Conservation (phyloP, 2,888 invertebrate genomes). For the Phalangium opilio region DNA sequence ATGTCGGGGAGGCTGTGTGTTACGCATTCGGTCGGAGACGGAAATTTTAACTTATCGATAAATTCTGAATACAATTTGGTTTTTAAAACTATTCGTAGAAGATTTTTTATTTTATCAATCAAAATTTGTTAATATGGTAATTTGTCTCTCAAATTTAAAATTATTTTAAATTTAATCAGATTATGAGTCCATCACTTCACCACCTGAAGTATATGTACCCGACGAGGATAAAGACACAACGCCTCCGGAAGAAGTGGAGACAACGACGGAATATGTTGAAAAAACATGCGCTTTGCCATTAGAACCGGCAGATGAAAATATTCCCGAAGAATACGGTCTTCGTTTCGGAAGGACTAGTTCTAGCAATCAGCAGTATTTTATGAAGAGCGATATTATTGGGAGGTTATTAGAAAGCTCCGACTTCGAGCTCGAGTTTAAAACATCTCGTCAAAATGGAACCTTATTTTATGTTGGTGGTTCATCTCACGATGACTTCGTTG, state of each 20-base stretch:
- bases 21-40: too few relatives aligned
- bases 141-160: too few relatives aligned
- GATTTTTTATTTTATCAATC: too few relatives aligned
- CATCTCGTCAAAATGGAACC: conserved; percentile 40
- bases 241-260: background rate
- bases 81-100: too few relatives aligned
- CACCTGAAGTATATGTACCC: background rate
- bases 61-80: too few relatives aligned
- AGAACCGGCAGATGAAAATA: conserved; percentile 39
- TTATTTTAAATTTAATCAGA: background rate
- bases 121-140: background rate
- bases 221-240: background rate
- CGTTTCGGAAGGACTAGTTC: conserved; percentile 20
- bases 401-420: conserved; percentile 15
- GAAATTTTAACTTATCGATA: too few relatives aligned
- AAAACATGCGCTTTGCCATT: conserved; percentile 38
- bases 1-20: too few relatives aligned
- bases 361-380: conserved; percentile 16
- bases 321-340: conserved; percentile 33
- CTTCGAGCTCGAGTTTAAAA: conserved; percentile 18
- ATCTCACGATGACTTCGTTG: conserved; percentile 50
- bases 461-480: conserved; percentile 58
- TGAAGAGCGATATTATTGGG: conserved; percentile 8
- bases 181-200: background rate
- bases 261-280: background rate